Base-by-base conservation (phyloP, 2,113 vertebrate species). In the Turnix velox region DNA sequence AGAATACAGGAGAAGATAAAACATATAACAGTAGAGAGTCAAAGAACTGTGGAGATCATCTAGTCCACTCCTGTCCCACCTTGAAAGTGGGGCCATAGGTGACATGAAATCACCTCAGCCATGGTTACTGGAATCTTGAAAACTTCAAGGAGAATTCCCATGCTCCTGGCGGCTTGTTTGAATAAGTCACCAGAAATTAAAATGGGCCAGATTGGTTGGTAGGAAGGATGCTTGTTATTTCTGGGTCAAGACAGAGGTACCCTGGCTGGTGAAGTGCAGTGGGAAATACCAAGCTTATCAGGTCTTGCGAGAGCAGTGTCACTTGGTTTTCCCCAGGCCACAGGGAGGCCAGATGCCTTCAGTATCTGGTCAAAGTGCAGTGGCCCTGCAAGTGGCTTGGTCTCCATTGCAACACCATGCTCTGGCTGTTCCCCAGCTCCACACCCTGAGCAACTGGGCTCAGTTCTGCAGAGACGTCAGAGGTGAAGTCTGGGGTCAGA, bases 1-100 rank as follows among this genome's bases (percentile, higher is more conserved):
- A 72, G 68, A 82, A 67, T 24, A 39, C 5, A 14, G 52, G 22
- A 57, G 30, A 55, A 94, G 92, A 75, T 88, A 84, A 91, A 71
- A 57, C 3, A 0, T 33, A 12, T 16, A 52, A 43, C 48, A 57
- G 24, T 58, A 46, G 61, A 52, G 28, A 84, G 40, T 54, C 33
- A 33, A 27, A 57, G 81, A 91, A 45, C 45, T 0, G 0, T 19
- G 67, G 23, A 83, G 45, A 49, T 79, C 49, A 76, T 31, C 71
- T 22, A 25, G 20, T 66, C 25, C 16, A n/a, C 13, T 4, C 11
- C 15, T 1, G 6, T 10, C 7, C 46, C 1, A 4, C 23, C 18
- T 37, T 2, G 2, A 49, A 65, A 79, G 48, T 25, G 65, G 43
- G 52, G 48, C n/a, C 48, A 19, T 6, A 33, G 37, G 18, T 28